Evolutionary conservation across 2,797 vertebrate genomes (phyloP).

Genomic region (Dicrostonyx torquatus): DNA sequence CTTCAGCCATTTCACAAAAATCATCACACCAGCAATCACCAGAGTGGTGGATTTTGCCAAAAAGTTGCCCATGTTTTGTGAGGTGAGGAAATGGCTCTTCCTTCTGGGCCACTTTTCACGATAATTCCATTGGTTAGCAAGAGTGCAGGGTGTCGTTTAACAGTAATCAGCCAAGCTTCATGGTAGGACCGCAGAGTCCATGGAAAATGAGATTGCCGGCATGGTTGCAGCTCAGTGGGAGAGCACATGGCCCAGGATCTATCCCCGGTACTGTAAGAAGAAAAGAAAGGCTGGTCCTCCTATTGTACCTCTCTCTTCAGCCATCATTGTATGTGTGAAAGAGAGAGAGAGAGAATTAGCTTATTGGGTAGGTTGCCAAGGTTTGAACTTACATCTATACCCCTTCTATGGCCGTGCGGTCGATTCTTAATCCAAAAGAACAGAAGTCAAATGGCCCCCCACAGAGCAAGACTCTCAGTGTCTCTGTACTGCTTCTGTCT

Average conservation of each 20-base stretch:
- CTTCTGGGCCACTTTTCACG: neutral
- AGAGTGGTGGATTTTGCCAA: constrained; percentile 99
- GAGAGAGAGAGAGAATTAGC: neutral
- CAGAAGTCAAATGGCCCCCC: neutral
- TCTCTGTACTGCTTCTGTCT: neutral
- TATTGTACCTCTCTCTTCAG: neutral
- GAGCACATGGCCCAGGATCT: neutral
- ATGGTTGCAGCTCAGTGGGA: neutral
- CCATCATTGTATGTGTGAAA: neutral
- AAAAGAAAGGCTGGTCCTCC: neutral
- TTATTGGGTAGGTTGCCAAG: neutral
- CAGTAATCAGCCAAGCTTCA: neutral
- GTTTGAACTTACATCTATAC: neutral
- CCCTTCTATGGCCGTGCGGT: neutral
- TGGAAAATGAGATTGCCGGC: neutral
- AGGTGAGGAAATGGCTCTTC: constrained; percentile 88
- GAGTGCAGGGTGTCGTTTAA: neutral
- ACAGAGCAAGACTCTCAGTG: neutral
- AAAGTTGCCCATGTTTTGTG: constrained; percentile 99
- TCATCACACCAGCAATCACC: constrained; percentile 99
- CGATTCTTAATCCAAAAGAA: neutral
- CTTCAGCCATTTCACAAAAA: constrained; percentile 99
- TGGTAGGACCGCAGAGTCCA: neutral
- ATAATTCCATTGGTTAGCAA: neutral
- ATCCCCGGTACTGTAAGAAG: neutral